phyloP scores from a whole-genome alignment of 2,113 vertebrate species.

The Gopherus flavomarginatus region DNA sequence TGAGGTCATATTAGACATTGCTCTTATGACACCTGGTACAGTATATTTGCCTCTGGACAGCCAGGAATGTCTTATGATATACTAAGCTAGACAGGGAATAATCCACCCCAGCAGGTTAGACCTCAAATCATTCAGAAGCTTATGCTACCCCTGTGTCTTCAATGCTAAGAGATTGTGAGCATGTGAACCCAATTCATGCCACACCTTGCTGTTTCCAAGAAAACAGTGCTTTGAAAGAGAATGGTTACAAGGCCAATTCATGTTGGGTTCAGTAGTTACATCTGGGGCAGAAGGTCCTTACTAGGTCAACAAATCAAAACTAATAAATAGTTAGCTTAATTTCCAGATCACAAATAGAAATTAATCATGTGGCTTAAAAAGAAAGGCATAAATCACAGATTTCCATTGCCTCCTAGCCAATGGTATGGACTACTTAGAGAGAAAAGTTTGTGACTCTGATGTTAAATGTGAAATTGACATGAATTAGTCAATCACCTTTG shows the following conservation, averaged over 20 bases:
- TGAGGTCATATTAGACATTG: conserved; percentile 70
- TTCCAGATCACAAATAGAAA: conserved; percentile 7
- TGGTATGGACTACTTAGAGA: conserved; percentile 1
- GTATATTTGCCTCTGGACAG: conserved; percentile 18
- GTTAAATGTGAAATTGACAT: conserved; percentile 32
- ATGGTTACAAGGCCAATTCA: not conserved
- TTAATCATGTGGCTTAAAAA: conserved; percentile 38
- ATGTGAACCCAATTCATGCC: not conserved
- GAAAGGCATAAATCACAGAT: conserved; percentile 37
- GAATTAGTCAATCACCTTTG: conserved; percentile 6
- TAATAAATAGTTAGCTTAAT: not conserved
- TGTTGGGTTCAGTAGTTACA: not conserved
- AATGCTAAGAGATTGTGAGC: conserved; percentile 21
- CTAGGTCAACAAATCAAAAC: not conserved
- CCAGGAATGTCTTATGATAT: conserved; percentile 31
- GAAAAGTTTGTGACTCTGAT: conserved; percentile 24
- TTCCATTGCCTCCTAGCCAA: conserved; percentile 33
- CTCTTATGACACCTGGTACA: conserved; percentile 39
- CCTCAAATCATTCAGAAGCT: not conserved
- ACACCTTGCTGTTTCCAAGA: not conserved
- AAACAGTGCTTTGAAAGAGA: conserved; percentile 9
- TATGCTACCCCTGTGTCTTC: conserved; percentile 19
- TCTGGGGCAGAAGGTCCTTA: not conserved
- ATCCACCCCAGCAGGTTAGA: not conserved
- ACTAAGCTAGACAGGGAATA: conserved; percentile 36